These are phyloP conservation scores for Drosophila miranda DNA, from an alignment of 1,140 invertebrate genomes.

Conservation along the genomic window DNA sequence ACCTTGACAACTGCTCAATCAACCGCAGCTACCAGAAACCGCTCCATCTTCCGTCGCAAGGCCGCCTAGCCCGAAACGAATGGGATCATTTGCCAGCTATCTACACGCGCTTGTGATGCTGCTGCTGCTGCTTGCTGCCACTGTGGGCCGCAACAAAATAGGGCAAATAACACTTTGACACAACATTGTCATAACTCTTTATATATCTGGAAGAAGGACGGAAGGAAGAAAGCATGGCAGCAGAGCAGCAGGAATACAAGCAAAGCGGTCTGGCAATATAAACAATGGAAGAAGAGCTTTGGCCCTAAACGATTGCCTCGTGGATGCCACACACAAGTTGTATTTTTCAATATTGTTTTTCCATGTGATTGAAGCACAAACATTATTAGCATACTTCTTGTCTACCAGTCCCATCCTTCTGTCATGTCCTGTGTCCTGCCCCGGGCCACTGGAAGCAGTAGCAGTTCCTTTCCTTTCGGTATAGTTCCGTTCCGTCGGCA, in stretches of 20 bases:
- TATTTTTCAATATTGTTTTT: slow-evolving; percentile 76
- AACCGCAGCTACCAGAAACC: slow-evolving; percentile 37
- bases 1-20: slow-evolving; percentile 49
- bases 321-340: slow-evolving; percentile 49
- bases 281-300: slow-evolving; percentile 45
- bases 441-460: too few species aligned
- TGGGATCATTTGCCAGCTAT: slow-evolving; percentile 53
- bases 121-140: slow-evolving; percentile 8
- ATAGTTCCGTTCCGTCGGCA: slow-evolving; percentile 30
- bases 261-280: slow-evolving; percentile 21
- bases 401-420: slow-evolving; percentile 14
- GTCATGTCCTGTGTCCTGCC: slow-evolving; percentile 1
- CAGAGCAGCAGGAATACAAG: not conserved
- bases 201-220: slow-evolving; percentile 6
- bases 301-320: slow-evolving; percentile 50
- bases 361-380: slow-evolving; percentile 72
- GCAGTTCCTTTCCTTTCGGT: not conserved
- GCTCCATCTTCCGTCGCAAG: slow-evolving; percentile 39
- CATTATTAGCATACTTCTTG: slow-evolving; percentile 63
- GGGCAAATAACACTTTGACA: slow-evolving; percentile 64
- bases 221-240: not conserved
- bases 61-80: slow-evolving; percentile 48
- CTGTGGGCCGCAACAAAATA: slow-evolving; percentile 46
- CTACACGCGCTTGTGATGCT: slow-evolving; percentile 33
- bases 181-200: slow-evolving; percentile 60